A percentile compares a stretch with the other conserved stretches of the same genome.
These are phyloP conservation scores for Cheilosia soror DNA, from an alignment of 2,888 invertebrate genomes.

Conservation along the genomic window DNA sequence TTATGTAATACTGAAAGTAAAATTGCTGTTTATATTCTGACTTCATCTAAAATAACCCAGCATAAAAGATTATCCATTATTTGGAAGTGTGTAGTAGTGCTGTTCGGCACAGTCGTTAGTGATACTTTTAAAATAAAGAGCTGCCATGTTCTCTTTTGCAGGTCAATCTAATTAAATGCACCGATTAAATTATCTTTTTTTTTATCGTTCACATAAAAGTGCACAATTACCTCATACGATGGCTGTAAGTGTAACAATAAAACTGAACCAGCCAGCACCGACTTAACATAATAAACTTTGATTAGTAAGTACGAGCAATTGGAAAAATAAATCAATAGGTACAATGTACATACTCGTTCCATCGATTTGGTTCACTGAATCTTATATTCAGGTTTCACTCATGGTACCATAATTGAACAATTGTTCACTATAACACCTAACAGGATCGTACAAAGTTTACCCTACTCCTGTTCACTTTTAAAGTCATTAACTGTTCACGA, in stretches of 20 bases:
- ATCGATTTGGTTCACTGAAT: constrained; percentile 49
- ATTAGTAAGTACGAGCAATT: background rate
- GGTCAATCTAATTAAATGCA: background rate
- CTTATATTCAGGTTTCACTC: constrained; percentile 18
- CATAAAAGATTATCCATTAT: too few relatives aligned
- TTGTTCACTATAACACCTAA: background rate
- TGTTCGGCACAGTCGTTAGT: too few relatives aligned
- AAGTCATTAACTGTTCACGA: background rate
- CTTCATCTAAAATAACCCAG: too few relatives aligned
- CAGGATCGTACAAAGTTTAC: background rate
- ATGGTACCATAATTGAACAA: background rate
- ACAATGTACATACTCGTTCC: background rate
- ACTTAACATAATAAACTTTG: background rate
- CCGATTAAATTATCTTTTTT: background rate
- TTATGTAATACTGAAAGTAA: too few relatives aligned
- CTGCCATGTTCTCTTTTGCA: too few relatives aligned
- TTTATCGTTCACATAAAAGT: too few relatives aligned
- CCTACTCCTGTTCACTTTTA: background rate
- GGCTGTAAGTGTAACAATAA: background rate
- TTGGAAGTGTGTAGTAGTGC: too few relatives aligned
- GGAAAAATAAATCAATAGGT: background rate
- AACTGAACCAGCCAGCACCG: background rate
- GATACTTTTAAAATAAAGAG: too few relatives aligned
- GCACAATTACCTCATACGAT: background rate
- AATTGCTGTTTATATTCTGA: too few relatives aligned